These are phyloP conservation scores for Anthophora plumipes DNA, from an alignment of 2,888 invertebrate species.

Conservation along the genomic window DNA sequence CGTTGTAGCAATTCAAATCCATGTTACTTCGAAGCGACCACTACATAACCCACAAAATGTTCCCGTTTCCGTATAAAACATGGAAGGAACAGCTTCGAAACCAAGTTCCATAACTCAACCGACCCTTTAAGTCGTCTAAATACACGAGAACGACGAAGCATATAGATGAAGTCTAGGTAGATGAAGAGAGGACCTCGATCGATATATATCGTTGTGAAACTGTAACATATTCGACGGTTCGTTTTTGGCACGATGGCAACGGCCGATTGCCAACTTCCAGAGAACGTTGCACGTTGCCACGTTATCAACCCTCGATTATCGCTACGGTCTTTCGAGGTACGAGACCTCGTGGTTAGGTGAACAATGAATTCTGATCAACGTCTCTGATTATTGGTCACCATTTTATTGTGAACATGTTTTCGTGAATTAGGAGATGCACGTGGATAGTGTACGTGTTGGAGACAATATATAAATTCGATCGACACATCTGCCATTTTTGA, in stretches of 20 bases:
- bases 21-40: not conserved
- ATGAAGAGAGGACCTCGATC: slow-evolving; percentile 13
- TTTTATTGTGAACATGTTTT: not conserved
- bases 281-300: slow-evolving; percentile 37
- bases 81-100: slow-evolving; percentile 2
- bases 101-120: not conserved
- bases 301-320: slow-evolving; percentile 51
- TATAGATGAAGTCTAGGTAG: not conserved
- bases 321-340: not conserved
- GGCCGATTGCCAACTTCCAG: slow-evolving; percentile 54
- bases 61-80: not conserved
- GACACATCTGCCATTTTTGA: too few relatives aligned
- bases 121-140: slow-evolving; percentile 23
- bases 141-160: not conserved
- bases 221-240: slow-evolving; percentile 20
- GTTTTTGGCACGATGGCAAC: slow-evolving; percentile 56
- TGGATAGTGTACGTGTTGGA: too few relatives aligned
- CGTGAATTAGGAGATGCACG: not conserved
- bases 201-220: slow-evolving; percentile 41
- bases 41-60: not conserved
- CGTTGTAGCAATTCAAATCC: not conserved
- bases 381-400: not conserved
- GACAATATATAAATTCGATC: too few relatives aligned
- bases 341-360: slow-evolving; percentile 17
- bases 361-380: slow-evolving; percentile 31